phyloP scores from a whole-genome alignment of 2,797 vertebrate species.

The Spea hammondii region DNA sequence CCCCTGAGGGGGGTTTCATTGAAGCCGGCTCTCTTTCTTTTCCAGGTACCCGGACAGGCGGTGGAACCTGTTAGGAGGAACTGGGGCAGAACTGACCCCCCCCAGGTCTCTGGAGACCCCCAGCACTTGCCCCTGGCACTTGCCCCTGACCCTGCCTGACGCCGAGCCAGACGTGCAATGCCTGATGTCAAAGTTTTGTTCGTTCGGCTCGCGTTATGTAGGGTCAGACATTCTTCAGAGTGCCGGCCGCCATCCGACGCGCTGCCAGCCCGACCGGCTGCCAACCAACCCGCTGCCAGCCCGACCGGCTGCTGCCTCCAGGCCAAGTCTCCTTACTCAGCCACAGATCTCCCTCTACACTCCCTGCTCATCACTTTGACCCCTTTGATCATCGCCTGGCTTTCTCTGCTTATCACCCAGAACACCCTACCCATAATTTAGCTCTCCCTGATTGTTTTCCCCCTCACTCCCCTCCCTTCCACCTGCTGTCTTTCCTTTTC shows the following conservation, averaged over 20 bases:
- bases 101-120: background rate
- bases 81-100: background rate
- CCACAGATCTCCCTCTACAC: background rate
- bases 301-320: background rate
- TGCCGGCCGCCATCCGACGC: background rate
- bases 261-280: background rate
- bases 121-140: too few species aligned
- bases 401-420: too few species aligned
- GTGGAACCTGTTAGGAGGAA: background rate
- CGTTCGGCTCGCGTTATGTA: conserved; percentile 99
- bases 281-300: background rate
- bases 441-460: too few species aligned
- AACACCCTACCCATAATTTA: too few species aligned
- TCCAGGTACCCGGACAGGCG: background rate
- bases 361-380: background rate
- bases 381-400: too few species aligned
- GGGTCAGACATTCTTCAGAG: conserved; percentile 80
- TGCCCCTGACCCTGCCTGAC: conserved; percentile 77
- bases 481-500: background rate
- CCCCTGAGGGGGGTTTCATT: too few species aligned
- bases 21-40: background rate
- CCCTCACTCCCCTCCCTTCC: background rate
- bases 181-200: conserved; percentile 99
- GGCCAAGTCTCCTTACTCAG: background rate
- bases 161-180: conserved; percentile 99